A percentile compares a stretch with the other conserved stretches of the same genome.
phyloP scores from a whole-genome alignment of 2,797 vertebrate genomes.

The Rhynchonycteris naso region DNA sequence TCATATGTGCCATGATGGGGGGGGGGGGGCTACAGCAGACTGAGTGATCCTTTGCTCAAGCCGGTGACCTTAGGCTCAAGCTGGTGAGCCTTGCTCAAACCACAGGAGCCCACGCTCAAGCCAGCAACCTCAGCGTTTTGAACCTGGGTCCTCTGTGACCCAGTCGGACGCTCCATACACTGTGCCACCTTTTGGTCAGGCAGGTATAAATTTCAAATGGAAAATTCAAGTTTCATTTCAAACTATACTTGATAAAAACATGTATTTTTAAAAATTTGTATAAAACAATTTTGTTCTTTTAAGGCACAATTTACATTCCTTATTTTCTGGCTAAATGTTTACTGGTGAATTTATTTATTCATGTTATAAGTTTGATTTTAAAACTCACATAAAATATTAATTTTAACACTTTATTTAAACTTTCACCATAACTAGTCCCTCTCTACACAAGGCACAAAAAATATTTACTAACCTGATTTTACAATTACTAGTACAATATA shows the following conservation, averaged over 20 bases:
- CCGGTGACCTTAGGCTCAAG: too few relatives aligned
- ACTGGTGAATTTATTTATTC: neutral
- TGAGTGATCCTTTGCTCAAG: too few relatives aligned
- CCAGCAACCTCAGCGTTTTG: too few relatives aligned
- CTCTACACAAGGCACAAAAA: neutral
- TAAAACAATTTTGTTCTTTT: slow-evolving; percentile 14
- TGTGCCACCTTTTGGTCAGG: too few relatives aligned
- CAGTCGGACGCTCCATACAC: too few relatives aligned
- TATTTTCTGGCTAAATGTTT: neutral
- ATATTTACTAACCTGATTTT: neutral
- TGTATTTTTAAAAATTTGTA: neutral
- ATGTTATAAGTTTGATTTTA: slow-evolving; percentile 38
- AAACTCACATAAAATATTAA: slow-evolving; percentile 4
- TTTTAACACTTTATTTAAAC: neutral
- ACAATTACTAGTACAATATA: neutral
- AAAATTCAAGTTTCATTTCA: slow-evolving; percentile 19
- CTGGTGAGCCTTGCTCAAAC: too few relatives aligned
- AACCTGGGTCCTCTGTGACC: too few relatives aligned
- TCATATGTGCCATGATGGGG: too few relatives aligned
- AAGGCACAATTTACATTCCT: neutral
- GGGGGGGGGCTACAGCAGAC: too few relatives aligned
- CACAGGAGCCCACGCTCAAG: too few relatives aligned
- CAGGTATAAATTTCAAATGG: neutral
- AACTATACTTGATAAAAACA: slow-evolving; percentile 15
- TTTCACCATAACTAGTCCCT: neutral